Base-by-base conservation (phyloP, 2,797 vertebrate species). In the Kryptolebias ocellatus region DNA sequence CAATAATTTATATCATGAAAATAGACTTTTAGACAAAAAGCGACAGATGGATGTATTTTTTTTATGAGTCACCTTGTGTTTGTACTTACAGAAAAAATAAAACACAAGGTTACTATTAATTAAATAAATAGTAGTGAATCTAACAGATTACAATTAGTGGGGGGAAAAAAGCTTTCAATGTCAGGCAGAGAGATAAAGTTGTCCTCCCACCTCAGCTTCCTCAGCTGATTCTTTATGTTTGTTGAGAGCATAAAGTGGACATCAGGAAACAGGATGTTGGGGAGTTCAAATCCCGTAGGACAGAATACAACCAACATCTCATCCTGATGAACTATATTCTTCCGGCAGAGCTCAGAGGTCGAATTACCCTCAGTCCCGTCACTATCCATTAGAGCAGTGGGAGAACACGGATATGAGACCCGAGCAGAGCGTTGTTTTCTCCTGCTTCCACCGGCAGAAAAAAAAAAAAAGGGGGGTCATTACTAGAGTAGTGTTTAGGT, bases 201-300 rank as follows among this genome's bases (percentile, higher is more conserved):
- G 66, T 58, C 60, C 31, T 53, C 50, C 60, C n/a, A 28, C 67
- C 18, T 50, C 50, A 14, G 20, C 42, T 55, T 72, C 53, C 53
- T 24, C 20, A 24, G 72, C 55, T 79, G 58, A 78, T 31, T 64
- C 76, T 74, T 72, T 39, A 49, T 72, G 55, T 63, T 71, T 79
- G 79, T 67, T 42, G 59, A 84, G 72, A 71, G 63, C 56, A 80
- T 62, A 60, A 72, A 67, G 51, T 24, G 17, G 15, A 83, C 60
- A 71, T 72, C 20, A 64, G 55, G 76, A 83, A 81, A 90, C 88
- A 91, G 89, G 91, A 91, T 76, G 84, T 63, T 66, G 62, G 89
- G 85, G 89, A 89, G 78, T 87, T 78, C 9, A 72, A 72, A 64
- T 77, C 83, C 83, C 85, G 0, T 58, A 74, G 77, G 64, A 79